Base-by-base conservation (phyloP, 2,797 vertebrate species). In the Brachymystax lenok region DNA sequence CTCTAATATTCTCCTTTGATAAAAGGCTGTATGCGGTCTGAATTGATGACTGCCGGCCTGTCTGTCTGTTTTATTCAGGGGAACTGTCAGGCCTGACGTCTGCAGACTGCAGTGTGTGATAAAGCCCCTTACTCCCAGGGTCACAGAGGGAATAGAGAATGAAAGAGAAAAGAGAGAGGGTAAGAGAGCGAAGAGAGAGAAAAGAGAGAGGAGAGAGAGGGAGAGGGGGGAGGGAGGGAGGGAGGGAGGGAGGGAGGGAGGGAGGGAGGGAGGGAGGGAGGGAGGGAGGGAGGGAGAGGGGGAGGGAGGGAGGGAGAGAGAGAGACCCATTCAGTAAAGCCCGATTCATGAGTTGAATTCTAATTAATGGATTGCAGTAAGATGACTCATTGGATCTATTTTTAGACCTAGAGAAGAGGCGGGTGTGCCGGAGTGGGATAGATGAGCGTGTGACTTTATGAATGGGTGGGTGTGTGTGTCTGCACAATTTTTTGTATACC, bases 381-480 rank as follows among this genome's bases (percentile, higher is more conserved):
- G 84, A 92, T 94, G 92, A 94, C 90, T 94, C 93, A 93, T 80
- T 80, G 86, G 19, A n/a, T 81, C 89, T 94, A 94, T 94, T 93
- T 94, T 92, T 94, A 92, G 92, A 77, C 63, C 8, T 83, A 74
- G 77, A 78, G 84, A 84, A 71, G 69, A 82, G 76, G 73, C 83
- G 74, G 74, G 54, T 33, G 77, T 76, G 81, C 80, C 85, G 83
- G 52, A 81, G 83, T 75, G 75, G 68, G 76, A 79, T 75, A 27
- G 56, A n/a, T 73, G 52, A 8, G 86, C 82, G 80, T 83, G 83
- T 74, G 75, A 82, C 82, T 84, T 82, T 83, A 81, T 83, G 75
- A 85, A 79, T 79, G 77, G 75, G 79, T 79, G 13, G 13, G 6
- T 52, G 46, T 70, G 35, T 46, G 8, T 66, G 63, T 46, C 0